These are phyloP conservation scores for Palaemon carinicauda DNA, from an alignment of 1,140 invertebrate species.

Conservation along the genomic window DNA sequence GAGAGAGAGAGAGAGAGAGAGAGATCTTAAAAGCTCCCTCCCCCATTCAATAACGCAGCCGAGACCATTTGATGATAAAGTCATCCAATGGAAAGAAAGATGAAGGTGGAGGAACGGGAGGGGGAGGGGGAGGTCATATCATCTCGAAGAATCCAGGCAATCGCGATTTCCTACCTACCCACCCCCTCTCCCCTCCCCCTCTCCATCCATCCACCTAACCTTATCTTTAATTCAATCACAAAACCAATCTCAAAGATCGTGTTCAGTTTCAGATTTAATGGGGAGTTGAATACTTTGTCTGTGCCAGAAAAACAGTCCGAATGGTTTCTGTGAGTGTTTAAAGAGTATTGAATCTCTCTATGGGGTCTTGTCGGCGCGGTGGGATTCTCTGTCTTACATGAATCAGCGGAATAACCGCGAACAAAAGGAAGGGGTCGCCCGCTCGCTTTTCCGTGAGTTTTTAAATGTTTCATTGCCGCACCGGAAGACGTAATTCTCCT, in stretches of 20 bases:
- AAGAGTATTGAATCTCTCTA: slow-evolving; percentile 52
- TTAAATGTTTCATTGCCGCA: slow-evolving; percentile 7
- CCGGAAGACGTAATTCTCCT: too few species aligned
- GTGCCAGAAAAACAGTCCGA: slow-evolving; percentile 37
- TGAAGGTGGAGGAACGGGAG: background rate
- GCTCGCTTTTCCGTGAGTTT: background rate
- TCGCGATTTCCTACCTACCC: background rate
- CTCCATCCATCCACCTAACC: background rate
- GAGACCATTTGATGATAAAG: background rate
- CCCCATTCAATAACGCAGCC: too few species aligned
- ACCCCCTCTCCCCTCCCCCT: background rate
- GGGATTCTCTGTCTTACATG: slow-evolving; percentile 41
- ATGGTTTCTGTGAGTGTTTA: slow-evolving; percentile 54
- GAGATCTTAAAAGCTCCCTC: too few species aligned
- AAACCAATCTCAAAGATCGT: slow-evolving; percentile 44
- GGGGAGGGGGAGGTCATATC: background rate
- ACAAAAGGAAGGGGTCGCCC: background rate
- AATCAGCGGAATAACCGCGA: slow-evolving; percentile 34
- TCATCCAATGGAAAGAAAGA: background rate
- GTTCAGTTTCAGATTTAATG: slow-evolving; percentile 47
- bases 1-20: too few species aligned
- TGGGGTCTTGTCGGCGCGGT: slow-evolving; percentile 44
- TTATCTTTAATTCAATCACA: slow-evolving; percentile 55
- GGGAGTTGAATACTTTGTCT: slow-evolving; percentile 17
- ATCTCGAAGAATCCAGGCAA: background rate